Evolutionary conservation across 64 coral and sea anemone species (phyloP), one percentile per base, ranked within the genome.

Genomic region (Porites lutea): DNA sequence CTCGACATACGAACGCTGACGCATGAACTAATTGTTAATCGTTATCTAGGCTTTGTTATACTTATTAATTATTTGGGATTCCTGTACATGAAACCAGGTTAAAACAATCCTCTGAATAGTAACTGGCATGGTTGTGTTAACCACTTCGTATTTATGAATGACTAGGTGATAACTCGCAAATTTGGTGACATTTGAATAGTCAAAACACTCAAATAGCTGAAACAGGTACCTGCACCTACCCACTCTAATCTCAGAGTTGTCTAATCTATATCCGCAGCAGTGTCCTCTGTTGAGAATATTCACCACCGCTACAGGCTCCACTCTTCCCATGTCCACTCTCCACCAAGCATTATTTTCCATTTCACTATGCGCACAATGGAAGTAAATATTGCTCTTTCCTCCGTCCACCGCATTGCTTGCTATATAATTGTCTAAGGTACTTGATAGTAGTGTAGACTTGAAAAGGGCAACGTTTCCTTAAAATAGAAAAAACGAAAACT

Each of bases 201-300:
- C 27, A 16, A 70, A 8, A 22, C 7, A 8, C 15, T 5, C 3
- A 70, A n/a, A 21, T n/a, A 70, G 8, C 6, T 20, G n/a, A 8
- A 2, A 70, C 2, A 22, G 6, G 5, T 68, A 12, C 22, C 4
- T 10, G 7, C 12, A 72, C 23, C 3, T 13, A 72, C 23, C 70
- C 12, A 44, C 20, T 37, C 70, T 37, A 44, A 44, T 72, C 23
- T 72, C 70, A 8, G 70, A 6, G 13, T 10, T 8, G 1, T 72
- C 46, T 3, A 72, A 37, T 45, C 7, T 44, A 0, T 5, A 11
- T 3, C 0, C 70, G 14, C 70, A 47, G 1, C 70, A 45, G 23
- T 72, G 23, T 72, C 70, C 70, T 8, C 70, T 72, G 37, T 72
- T 72, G 70, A 72, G 70, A 45, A 72, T 72, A 11, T 44, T 45